Evolutionary conservation across 2,888 invertebrate genomes (phyloP), one percentile per base, ranked within the genome.

Genomic region (Chromoteleia sp.): DNA sequence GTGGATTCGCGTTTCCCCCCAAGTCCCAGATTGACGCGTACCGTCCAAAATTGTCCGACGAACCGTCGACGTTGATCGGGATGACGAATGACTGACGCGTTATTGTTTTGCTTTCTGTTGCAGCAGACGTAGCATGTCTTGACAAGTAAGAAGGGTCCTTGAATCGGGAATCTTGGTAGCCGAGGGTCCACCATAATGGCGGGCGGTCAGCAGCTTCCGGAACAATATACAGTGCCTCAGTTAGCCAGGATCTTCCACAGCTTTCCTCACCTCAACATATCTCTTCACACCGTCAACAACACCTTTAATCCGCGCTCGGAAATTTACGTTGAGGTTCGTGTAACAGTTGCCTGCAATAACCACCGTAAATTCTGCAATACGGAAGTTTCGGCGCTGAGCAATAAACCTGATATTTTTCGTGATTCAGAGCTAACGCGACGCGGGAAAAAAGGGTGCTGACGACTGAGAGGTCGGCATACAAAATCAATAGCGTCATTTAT

Each of bases 241-340:
- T 94, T 98, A 92, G 97, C 97, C 90, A 94, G 95, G 92, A 94
- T 97, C 92, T 95, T 98, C 92, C 98, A 98, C 93, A 94, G 95
- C 88, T 94, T 98, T 93, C 98, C 98, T 83, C 98, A 98, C 93
- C 94, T 98, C 92, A 98, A 98, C 92, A 96, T 98, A 89, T 96
- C 96, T 87, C 95, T 98, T 89, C 96, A 97, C 91, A 94, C 95
- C 87, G 97, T 98, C 92, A 98, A 98, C 93, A 96, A 95, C 90
- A 97, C 97, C 83, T 98, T 98, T 93, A 96, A 97, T 89, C 98
- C 97, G 54, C 95, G 96, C 88, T 97, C 97, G 90, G 96, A 96
- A 87, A 95, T 97, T 85, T 98, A 98, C 93, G 94, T 97, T 86
- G 98, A 98, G 96, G 97, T 97, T 54, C 7, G 74, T 21, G 41